These are phyloP conservation scores for Bathynomus jamesi DNA, from an alignment of 1,140 invertebrate species.

Conservation along the genomic window DNA sequence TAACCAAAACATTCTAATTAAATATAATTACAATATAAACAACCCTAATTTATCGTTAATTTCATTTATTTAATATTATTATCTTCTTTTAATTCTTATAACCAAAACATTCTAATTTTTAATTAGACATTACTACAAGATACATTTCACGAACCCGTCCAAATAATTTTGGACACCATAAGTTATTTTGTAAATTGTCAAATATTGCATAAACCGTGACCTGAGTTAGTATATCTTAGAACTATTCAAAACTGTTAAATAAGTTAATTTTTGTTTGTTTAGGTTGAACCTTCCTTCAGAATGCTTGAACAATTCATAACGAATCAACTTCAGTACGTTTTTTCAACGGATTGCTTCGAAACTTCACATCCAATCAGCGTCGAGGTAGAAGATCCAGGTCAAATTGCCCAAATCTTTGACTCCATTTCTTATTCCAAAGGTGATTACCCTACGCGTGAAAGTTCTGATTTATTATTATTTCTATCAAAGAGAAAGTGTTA, in stretches of 20 bases:
- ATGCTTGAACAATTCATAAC: conserved; percentile 20
- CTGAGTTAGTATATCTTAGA: too few relatives aligned
- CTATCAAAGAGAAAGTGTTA: background rate
- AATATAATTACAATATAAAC: too few relatives aligned
- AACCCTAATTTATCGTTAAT: too few relatives aligned
- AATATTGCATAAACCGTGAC: too few relatives aligned
- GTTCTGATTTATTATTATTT: background rate
- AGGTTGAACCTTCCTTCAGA: conserved; percentile 24
- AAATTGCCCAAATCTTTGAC: conserved; percentile 92
- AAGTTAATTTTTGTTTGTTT: background rate
- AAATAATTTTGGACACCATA: too few relatives aligned
- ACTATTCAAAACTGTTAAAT: background rate
- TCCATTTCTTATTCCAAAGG: conserved; percentile 87
- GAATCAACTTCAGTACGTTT: conserved; percentile 60
- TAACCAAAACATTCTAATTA: too few relatives aligned
- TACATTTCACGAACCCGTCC: too few relatives aligned
- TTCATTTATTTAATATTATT: too few relatives aligned
- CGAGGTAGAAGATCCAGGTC: conserved; percentile 74
- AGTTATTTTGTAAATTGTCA: too few relatives aligned
- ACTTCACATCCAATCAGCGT: conserved; percentile 87
- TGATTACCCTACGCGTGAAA: conserved; percentile 47
- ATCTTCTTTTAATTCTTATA: too few relatives aligned
- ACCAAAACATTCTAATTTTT: too few relatives aligned
- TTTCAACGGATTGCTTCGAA: conserved; percentile 75
- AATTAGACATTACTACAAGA: too few relatives aligned